A percentile compares a stretch with the other conserved stretches of the same genome.
These are phyloP conservation scores for Cliona cf. orientalis DNA, from an alignment of 37 sponge, comb jelly and placozoan species.

Conservation along the genomic window DNA sequence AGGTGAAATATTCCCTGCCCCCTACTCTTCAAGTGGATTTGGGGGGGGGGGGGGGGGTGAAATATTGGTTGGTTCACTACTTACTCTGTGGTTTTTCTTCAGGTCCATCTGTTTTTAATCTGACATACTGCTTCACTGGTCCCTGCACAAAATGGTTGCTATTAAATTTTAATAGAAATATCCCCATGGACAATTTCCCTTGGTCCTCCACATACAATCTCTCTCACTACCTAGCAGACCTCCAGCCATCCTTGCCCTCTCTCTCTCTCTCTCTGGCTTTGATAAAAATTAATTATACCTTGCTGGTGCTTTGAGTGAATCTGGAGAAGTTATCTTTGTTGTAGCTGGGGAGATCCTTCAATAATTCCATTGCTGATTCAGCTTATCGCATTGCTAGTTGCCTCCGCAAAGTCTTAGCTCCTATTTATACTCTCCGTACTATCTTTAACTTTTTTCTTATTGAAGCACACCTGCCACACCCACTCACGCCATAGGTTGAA, in stretches of 20 bases:
- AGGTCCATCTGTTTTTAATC: background rate
- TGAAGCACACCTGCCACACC: no score
- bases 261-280: background rate
- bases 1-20: no score
- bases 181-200: background rate
- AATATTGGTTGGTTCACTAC: no score
- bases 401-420: background rate
- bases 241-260: background rate
- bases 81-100: background rate
- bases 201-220: no score
- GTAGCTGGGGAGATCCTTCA: conserved; percentile 51
- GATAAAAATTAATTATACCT: background rate
- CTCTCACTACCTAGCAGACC: background rate
- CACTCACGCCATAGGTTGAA: no score
- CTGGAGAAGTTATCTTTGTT: conserved; percentile 59
- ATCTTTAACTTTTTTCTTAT: background rate
- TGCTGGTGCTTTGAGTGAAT: conserved; percentile 8
- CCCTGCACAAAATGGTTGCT: background rate
- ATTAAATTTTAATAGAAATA: background rate
- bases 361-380: conserved; percentile 28
- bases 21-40: no score
- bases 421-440: background rate
- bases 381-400: background rate
- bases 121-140: conserved; percentile 10
- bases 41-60: no score